Conservation (phyloP, 2,113 vertebrate genomes). For the Oncorhynchus mykiss region DNA sequence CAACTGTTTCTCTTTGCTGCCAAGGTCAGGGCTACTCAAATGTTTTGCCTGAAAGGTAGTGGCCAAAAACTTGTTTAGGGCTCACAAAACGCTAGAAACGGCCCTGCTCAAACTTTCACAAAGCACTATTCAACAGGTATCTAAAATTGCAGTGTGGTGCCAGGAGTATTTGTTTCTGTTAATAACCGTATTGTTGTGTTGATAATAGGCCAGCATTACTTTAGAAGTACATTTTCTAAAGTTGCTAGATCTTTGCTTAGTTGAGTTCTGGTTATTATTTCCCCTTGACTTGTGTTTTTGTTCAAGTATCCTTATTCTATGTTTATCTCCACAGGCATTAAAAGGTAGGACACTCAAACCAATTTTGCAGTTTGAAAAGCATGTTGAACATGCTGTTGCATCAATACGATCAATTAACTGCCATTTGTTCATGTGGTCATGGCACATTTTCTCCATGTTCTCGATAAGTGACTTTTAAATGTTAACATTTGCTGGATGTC, state of each 20-base stretch:
- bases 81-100: too few species aligned
- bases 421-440: slow-evolving; percentile 43
- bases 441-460: slow-evolving; percentile 41
- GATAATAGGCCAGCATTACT: too few species aligned
- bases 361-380: neutral
- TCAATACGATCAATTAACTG: slow-evolving; percentile 17
- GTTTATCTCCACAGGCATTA: neutral
- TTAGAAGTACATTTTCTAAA: too few species aligned
- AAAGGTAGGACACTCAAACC: neutral
- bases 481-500: slow-evolving; percentile 55
- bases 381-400: neutral
- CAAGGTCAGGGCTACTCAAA: too few species aligned
- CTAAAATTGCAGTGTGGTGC: slow-evolving; percentile 32
- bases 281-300: neutral
- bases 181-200: too few species aligned
- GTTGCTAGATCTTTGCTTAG: too few species aligned
- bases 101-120: slow-evolving; percentile 30
- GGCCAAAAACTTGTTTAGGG: too few species aligned
- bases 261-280: too few species aligned
- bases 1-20: too few species aligned
- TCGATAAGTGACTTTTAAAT: slow-evolving; percentile 46
- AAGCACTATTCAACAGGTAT: slow-evolving; percentile 44
- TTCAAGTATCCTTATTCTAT: neutral
- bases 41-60: too few species aligned
- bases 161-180: neutral